A percentile compares a stretch with the other conserved stretches of the same genome.
Conservation (phyloP, 2,888 invertebrate species). For the Helicoverpa assulta region DNA sequence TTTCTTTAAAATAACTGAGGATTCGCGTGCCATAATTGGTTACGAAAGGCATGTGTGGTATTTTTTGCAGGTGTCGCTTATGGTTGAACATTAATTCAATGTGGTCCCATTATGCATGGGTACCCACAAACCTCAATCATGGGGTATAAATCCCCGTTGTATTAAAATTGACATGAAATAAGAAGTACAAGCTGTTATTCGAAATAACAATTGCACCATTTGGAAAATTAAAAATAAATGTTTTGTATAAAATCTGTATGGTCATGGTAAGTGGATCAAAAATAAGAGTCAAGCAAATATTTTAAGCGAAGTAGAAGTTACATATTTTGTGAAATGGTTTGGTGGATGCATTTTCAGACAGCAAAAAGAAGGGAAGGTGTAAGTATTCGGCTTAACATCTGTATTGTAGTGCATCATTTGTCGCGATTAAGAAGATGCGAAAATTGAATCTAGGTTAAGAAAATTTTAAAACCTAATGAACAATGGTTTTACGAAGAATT, state of each 20-base stretch:
- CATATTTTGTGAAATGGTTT: conserved; percentile 53
- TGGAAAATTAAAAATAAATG: neutral
- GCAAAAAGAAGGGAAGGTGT: conserved; percentile 34
- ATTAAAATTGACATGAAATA: conserved; percentile 28
- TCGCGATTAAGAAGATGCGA: no score
- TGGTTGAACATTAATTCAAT: conserved; percentile 31
- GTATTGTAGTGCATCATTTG: no score
- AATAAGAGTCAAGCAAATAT: neutral
- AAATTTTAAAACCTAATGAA: neutral
- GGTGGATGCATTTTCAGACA: conserved; percentile 48
- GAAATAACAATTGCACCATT: neutral
- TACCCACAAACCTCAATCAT: conserved; percentile 9
- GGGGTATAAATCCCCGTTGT: conserved; percentile 9
- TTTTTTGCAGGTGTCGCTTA: conserved; percentile 30
- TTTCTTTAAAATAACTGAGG: conserved; percentile 67
- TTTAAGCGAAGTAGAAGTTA: neutral
- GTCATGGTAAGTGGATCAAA: conserved; percentile 27
- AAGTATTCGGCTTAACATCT: conserved; percentile 5
- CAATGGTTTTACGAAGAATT: conserved; percentile 8
- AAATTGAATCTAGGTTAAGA: no score
- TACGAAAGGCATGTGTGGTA: conserved; percentile 37
- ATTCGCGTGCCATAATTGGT: conserved; percentile 47
- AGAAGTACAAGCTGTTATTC: neutral
- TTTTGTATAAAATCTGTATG: conserved; percentile 31
- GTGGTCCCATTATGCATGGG: conserved; percentile 38